Percentiles rank a stretch among this genome's conserved stretches.
These are phyloP conservation scores for Stigmatopora nigra DNA, from an alignment of 2,113 vertebrate species.

Conservation along the genomic window DNA sequence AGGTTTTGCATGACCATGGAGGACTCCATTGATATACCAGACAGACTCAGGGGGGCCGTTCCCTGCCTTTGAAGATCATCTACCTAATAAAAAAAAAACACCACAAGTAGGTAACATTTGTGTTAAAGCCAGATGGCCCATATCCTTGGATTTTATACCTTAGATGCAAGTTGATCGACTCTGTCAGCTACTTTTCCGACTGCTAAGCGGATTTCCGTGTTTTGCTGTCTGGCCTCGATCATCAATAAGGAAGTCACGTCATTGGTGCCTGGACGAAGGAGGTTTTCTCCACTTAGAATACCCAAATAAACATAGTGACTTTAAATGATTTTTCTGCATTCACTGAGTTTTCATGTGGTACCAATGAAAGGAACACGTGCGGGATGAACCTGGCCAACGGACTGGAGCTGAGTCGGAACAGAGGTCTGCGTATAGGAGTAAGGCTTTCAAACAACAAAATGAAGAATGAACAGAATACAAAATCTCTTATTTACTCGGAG, in stretches of 20 bases:
- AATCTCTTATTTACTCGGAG: not conserved
- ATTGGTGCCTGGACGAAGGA: constrained; percentile 62
- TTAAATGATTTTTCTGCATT: not conserved
- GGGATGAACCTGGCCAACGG: constrained; percentile 76
- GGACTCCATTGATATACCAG: constrained; percentile 87
- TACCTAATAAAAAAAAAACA: constrained; percentile 68
- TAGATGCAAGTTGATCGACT: constrained; percentile 84
- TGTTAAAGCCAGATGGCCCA: not conserved
- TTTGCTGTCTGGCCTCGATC: constrained; percentile 93
- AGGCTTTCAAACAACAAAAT: constrained; percentile 51
- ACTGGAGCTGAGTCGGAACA: constrained; percentile 77
- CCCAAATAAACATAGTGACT: not conserved
- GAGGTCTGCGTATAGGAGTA: constrained; percentile 72
- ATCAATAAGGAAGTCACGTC: constrained; percentile 91
- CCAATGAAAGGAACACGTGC: constrained; percentile 79
- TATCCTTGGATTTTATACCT: constrained; percentile 64
- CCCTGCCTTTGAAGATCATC: constrained; percentile 81
- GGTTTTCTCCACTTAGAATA: not conserved
- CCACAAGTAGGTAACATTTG: not conserved
- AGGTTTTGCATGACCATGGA: constrained; percentile 92
- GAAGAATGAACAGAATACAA: not conserved
- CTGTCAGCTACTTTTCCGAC: constrained; percentile 90
- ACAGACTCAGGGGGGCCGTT: constrained; percentile 64
- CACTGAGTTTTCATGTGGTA: constrained; percentile 61
- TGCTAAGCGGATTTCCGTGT: constrained; percentile 86